These are phyloP conservation scores for Drosophila repletoides DNA, from an alignment of 1,140 invertebrate genomes.

Conservation along the genomic window DNA sequence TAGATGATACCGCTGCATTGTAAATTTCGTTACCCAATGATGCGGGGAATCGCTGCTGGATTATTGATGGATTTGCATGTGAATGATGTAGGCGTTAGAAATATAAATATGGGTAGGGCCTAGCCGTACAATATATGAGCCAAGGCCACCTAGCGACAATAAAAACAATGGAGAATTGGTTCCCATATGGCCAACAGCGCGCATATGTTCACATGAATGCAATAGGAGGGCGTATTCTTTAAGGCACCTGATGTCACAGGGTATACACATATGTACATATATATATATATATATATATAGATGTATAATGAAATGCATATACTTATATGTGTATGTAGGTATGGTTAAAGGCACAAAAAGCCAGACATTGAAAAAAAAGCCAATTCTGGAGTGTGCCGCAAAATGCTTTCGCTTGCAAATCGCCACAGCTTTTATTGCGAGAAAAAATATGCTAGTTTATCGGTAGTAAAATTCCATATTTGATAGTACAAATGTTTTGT, in stretches of 20 bases:
- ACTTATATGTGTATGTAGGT: background rate
- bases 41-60: conserved; percentile 23
- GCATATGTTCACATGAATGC: background rate
- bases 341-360: background rate
- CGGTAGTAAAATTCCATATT: too few relatives aligned
- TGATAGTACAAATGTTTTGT: too few relatives aligned
- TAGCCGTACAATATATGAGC: background rate
- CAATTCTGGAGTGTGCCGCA: background rate
- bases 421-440: background rate
- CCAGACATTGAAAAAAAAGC: background rate
- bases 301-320: background rate
- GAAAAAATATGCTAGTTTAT: too few relatives aligned
- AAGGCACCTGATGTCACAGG: too few relatives aligned
- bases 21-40: background rate
- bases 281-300: too few relatives aligned
- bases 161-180: conserved; percentile 3
- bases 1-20: background rate
- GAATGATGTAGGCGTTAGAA: background rate
- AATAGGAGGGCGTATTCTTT: too few relatives aligned
- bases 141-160: conserved; percentile 8
- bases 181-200: conserved; percentile 18
- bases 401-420: background rate
- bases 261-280: too few relatives aligned
- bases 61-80: conserved; percentile 38
- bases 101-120: background rate